Evolutionary conservation across 2,797 vertebrate species (phyloP).

Genomic region (Anguilla megastoma): DNA sequence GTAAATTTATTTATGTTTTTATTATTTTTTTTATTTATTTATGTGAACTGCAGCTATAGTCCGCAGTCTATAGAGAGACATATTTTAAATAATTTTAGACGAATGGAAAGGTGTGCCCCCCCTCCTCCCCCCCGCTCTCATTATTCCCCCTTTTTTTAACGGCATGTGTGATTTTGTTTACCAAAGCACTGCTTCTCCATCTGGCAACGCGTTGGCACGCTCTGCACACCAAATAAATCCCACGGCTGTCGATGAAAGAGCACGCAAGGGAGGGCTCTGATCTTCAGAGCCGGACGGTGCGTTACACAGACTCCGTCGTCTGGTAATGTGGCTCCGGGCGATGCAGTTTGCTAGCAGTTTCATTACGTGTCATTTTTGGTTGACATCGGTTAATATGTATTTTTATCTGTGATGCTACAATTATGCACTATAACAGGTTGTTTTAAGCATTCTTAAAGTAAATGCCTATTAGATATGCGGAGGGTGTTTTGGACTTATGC

Average conservation of each 20-base stretch:
- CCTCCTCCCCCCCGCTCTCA: not conserved
- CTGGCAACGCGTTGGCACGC: not conserved
- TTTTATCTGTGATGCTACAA: not conserved
- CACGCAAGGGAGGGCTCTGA: not conserved
- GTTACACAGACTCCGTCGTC: not conserved
- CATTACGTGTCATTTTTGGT: not conserved
- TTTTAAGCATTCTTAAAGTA: not conserved
- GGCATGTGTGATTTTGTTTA: conserved; percentile 5
- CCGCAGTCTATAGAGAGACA: not conserved
- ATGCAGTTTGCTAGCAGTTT: not conserved
- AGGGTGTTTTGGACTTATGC: too few species aligned
- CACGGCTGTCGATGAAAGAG: not conserved
- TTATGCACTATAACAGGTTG: not conserved
- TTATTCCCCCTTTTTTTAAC: not conserved
- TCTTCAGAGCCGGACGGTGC: not conserved
- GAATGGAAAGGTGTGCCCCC: not conserved
- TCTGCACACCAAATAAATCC: not conserved
- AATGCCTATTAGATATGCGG: not conserved
- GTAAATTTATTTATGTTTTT: not conserved
- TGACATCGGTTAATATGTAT: not conserved
- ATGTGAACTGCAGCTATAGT: not conserved
- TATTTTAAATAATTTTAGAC: not conserved
- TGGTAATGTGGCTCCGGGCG: not conserved
- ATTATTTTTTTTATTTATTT: not conserved
- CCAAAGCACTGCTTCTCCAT: not conserved